These are phyloP conservation scores for cattle (Bos taurus) DNA, from an alignment of 2,113 vertebrate genomes.

Conservation along the genomic window ARS-UCD2.0 NC_037340.1:40284001-40284500, in stretches of 20 bases:
- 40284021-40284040: constrained; percentile 48
- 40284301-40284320: too few species aligned
- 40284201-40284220: too few species aligned
- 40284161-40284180: too few species aligned
- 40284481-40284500: constrained; percentile 11
- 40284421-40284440: constrained; percentile 41
- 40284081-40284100: too few species aligned
- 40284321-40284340: not conserved
- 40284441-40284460: constrained; percentile 35
- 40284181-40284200: too few species aligned
- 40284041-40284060: constrained; percentile 44
- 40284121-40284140: too few species aligned
- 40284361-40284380: not conserved
- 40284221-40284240: too few species aligned
- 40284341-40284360: constrained; percentile 34
- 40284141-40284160: too few species aligned
- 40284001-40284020: not conserved
- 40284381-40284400: constrained; percentile 18
- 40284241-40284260: too few species aligned
- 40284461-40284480: constrained; percentile 31
- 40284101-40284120: too few species aligned
- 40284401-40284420: constrained; percentile 32
- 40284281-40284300: too few species aligned
- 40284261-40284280: too few species aligned
- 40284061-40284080: not conserved